Conservation (phyloP, 2,113 vertebrate species). For the Nesoenas mayeri region DNA sequence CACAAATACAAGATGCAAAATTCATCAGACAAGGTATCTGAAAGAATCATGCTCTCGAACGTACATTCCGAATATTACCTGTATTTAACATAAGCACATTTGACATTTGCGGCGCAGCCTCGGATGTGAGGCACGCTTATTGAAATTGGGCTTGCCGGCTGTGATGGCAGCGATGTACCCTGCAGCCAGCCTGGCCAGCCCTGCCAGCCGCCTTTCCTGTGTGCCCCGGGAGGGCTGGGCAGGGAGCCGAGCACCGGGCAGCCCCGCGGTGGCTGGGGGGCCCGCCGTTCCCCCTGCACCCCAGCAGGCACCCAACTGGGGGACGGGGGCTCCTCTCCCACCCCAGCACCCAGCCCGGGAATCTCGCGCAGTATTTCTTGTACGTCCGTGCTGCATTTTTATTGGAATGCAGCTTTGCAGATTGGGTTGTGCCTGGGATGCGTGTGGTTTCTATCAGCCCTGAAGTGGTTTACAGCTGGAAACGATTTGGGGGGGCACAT, state of each 20-base stretch:
- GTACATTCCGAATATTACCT: background rate
- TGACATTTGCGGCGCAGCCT: constrained; percentile 27
- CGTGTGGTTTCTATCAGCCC: constrained; percentile 48
- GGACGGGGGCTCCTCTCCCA: background rate
- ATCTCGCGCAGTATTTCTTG: background rate
- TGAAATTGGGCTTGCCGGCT: background rate
- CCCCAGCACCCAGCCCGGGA: background rate
- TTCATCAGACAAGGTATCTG: constrained; percentile 17
- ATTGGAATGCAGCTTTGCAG: constrained; percentile 50
- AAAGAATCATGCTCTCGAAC: background rate
- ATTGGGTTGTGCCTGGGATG: constrained; percentile 13
- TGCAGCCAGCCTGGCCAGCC: too few species aligned
- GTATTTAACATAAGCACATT: constrained; percentile 29
- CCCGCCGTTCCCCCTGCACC: fast-evolving
- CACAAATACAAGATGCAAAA: constrained; percentile 30
- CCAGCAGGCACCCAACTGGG: background rate
- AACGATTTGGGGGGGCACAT: constrained; percentile 15
- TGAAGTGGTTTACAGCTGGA: constrained; percentile 58
- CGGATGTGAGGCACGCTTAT: background rate
- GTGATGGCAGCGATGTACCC: background rate
- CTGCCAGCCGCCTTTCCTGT: background rate
- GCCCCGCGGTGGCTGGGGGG: background rate
- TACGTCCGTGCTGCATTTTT: background rate
- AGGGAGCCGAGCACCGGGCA: background rate
- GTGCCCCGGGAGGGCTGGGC: background rate